Conservation (phyloP, 1,140 invertebrate genomes). For the Drosophila nigromelanica region DNA sequence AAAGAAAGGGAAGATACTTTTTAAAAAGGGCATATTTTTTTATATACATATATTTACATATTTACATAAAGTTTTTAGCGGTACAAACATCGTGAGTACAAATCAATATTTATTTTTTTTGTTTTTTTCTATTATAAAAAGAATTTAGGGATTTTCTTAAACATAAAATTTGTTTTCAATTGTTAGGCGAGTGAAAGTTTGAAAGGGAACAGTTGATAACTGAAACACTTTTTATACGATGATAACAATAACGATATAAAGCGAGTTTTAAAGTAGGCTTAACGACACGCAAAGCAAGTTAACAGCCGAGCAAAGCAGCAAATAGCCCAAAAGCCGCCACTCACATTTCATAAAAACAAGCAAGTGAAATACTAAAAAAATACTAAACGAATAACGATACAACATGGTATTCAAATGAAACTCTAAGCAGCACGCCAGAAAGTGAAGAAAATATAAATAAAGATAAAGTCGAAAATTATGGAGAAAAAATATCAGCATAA, state of each 20-base stretch:
- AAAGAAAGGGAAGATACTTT: constrained; percentile 52
- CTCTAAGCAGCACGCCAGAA: constrained; percentile 34
- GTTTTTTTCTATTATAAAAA: constrained; percentile 55
- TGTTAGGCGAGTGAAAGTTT: constrained; percentile 52
- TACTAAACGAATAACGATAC: constrained; percentile 33
- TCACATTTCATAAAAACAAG: constrained; percentile 25
- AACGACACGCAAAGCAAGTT: constrained; percentile 35
- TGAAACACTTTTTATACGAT: constrained; percentile 50
- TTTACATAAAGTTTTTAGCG: constrained; percentile 76
- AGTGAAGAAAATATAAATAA: constrained; percentile 14
- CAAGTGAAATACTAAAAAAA: constrained; percentile 25
- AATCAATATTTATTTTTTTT: constrained; percentile 61
- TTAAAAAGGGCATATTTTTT: constrained; percentile 72
- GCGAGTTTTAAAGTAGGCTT: constrained; percentile 52
- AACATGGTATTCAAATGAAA: constrained; percentile 31
- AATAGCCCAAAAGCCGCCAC: constrained; percentile 53
- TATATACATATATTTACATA: constrained; percentile 76
- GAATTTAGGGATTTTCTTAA: constrained; percentile 55
- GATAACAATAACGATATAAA: constrained; percentile 66
- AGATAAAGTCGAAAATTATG: constrained; percentile 7
- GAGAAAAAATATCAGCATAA: constrained; percentile 1
- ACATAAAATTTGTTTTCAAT: constrained; percentile 63
- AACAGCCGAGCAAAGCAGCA: constrained; percentile 54
- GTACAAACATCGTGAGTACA: constrained; percentile 77
- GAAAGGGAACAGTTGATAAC: constrained; percentile 21